Base-by-base conservation (phyloP, 2,113 vertebrate genomes). In the Cyphomyrus discorhynchus region DNA sequence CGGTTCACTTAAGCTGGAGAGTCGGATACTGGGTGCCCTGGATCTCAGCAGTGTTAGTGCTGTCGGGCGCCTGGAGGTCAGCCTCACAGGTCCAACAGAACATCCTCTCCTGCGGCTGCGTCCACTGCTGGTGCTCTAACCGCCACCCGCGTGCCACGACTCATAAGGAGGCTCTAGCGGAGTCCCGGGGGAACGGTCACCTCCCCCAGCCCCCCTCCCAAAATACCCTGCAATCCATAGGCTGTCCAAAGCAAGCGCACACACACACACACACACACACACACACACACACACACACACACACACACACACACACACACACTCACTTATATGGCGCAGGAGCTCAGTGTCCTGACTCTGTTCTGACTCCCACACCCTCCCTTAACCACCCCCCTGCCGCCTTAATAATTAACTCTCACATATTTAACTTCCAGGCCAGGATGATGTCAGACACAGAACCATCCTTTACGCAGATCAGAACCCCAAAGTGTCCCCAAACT, bases 361-460 rank as follows among this genome's bases (percentile, higher is more conserved):
- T 91, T 89, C 45, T 86, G 90, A 87, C 83, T 86, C 84, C 27
- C 53, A 56, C 62, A 82, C 11, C 15, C n/a, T 88, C 86, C 31
- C 77, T 39, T 17, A 62, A 62, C 21, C 91, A 3, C 50, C 39
- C 42, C 66, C 90, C 88, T 89, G 90, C 92, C 92, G 93, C 93
- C 94, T 96, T 94, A 95, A 94, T 96, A 95, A 95, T 95, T 96
- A 94, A 95, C 94, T 94, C 95, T 95, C 92, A 95, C 94, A 95
- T 95, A 95, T 95, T 95, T 93, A 95, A 92, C 93, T 93, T 93
- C 91, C 4, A 92, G 91, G 90, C 27, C 89, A 90, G 89, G 87
- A 92, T 92, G 90, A 53, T 87, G 58, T 53, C 66, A 50, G 84
- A 42, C 11, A 4, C 11, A 88, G 86, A 87, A 74, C 42, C 9